Percentiles rank a stretch among this genome's conserved stretches.
Evolutionary conservation across 1,140 invertebrate genomes (phyloP).

Genomic region (Neomicropteryx cornuta): DNA sequence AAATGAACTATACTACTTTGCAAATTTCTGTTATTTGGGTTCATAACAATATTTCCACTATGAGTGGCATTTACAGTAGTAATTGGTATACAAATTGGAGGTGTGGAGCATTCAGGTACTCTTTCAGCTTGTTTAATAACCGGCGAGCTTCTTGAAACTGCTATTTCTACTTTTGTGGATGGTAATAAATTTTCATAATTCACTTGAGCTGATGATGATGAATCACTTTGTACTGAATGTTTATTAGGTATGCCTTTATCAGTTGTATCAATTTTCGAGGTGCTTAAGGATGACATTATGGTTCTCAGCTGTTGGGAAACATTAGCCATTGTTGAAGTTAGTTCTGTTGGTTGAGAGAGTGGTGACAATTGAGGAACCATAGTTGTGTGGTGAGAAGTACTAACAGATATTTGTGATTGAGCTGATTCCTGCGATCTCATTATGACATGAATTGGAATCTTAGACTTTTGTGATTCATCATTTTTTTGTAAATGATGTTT

Average conservation of each 20-base stretch:
- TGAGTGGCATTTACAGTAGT: too few species aligned
- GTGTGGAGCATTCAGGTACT: too few species aligned
- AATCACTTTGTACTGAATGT: conserved; percentile 24
- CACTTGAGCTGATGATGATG: conserved; percentile 35
- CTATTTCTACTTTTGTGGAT: conserved; percentile 38
- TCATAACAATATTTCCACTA: too few species aligned
- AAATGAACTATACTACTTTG: too few species aligned
- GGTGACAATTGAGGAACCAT: conserved; percentile 54
- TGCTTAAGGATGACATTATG: conserved; percentile 47
- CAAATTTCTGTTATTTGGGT: too few species aligned
- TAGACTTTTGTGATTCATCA: conserved; percentile 19
- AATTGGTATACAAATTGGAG: too few species aligned
- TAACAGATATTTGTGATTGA: conserved; percentile 14
- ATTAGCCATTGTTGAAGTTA: conserved; percentile 58
- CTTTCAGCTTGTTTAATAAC: too few species aligned
- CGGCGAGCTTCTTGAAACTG: conserved; percentile 25
- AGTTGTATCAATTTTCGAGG: conserved; percentile 30
- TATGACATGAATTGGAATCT: conserved; percentile 19
- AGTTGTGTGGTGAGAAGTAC: conserved; percentile 29
- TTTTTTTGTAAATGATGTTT: conserved; percentile 19
- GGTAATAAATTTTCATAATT: conserved; percentile 39
- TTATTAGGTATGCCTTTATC: conserved; percentile 23
- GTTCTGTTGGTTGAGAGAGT: conserved; percentile 54
- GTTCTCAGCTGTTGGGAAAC: conserved; percentile 54
- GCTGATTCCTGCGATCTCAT: conserved; percentile 17